Conservation (phyloP, 1,140 invertebrate species). For the Drosophila nebulosa region DNA sequence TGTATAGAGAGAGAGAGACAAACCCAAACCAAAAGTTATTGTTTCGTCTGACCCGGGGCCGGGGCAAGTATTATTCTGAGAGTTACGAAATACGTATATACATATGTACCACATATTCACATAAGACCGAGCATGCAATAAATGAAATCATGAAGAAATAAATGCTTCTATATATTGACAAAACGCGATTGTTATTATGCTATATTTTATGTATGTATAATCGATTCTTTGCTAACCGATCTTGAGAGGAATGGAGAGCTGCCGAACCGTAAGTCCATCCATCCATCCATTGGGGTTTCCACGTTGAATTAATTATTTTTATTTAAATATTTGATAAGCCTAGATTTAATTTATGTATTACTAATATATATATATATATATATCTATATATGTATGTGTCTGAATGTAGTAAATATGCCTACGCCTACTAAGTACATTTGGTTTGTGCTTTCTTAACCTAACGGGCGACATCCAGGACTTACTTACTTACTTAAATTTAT, state of each 20-base stretch:
- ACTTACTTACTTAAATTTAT: constrained; percentile 10
- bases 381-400: constrained; percentile 15
- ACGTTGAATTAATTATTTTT: constrained; percentile 4
- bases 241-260: not conserved
- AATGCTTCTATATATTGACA: constrained; percentile 19
- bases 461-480: constrained; percentile 6
- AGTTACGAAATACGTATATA: constrained; percentile 5
- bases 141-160: constrained; percentile 16
- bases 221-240: not conserved
- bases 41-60: constrained; percentile 7
- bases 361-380: constrained; percentile 10
- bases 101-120: constrained; percentile 8
- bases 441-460: constrained; percentile 60
- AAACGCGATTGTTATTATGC: not conserved
- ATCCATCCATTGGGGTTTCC: not conserved
- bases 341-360: constrained; percentile 6
- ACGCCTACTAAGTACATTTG: constrained; percentile 43
- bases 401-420: not conserved
- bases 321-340: constrained; percentile 14
- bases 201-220: not conserved
- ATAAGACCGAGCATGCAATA: constrained; percentile 10
- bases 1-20: constrained; percentile 1
- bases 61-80: constrained; percentile 6
- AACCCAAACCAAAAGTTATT: constrained; percentile 1
- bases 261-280: not conserved